These are phyloP conservation scores for Yponomeuta malinellus DNA, from an alignment of 2,888 invertebrate genomes.

Conservation along the genomic window DNA sequence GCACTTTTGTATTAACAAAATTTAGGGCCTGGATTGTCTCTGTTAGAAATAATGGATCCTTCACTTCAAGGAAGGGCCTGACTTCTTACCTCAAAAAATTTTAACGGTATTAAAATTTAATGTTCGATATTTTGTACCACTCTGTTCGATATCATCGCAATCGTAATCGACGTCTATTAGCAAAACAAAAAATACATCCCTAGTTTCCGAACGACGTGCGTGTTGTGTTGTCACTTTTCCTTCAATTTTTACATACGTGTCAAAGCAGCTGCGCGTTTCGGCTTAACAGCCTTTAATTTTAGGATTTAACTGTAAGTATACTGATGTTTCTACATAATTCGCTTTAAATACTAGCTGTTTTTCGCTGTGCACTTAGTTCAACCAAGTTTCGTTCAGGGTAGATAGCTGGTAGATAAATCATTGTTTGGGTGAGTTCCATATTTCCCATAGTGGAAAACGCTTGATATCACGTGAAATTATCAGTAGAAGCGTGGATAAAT, in stretches of 20 bases:
- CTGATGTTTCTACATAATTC: slow-evolving; percentile 21
- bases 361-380: slow-evolving; percentile 9
- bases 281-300: slow-evolving; percentile 65
- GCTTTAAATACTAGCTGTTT: slow-evolving; percentile 8
- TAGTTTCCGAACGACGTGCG: slow-evolving; percentile 39
- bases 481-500: slow-evolving; percentile 18
- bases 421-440: neutral
- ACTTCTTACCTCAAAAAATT: too few species aligned
- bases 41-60: too few species aligned
- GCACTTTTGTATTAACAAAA: too few species aligned
- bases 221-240: slow-evolving; percentile 37
- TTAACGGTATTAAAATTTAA: too few species aligned
- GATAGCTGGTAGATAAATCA: neutral
- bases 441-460: slow-evolving; percentile 20
- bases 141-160: neutral
- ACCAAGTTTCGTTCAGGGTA: neutral
- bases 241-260: slow-evolving; percentile 68
- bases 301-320: slow-evolving; percentile 66
- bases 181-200: neutral
- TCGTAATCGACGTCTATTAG: neutral
- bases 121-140: too few species aligned
- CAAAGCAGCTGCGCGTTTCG: slow-evolving; percentile 56
- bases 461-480: slow-evolving; percentile 35
- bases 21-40: too few species aligned
- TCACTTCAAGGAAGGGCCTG: too few species aligned